Percentiles rank a stretch among this genome's conserved stretches.
These are phyloP conservation scores for Scytalopus superciliaris DNA, from an alignment of 2,113 vertebrate species.

Conservation along the genomic window DNA sequence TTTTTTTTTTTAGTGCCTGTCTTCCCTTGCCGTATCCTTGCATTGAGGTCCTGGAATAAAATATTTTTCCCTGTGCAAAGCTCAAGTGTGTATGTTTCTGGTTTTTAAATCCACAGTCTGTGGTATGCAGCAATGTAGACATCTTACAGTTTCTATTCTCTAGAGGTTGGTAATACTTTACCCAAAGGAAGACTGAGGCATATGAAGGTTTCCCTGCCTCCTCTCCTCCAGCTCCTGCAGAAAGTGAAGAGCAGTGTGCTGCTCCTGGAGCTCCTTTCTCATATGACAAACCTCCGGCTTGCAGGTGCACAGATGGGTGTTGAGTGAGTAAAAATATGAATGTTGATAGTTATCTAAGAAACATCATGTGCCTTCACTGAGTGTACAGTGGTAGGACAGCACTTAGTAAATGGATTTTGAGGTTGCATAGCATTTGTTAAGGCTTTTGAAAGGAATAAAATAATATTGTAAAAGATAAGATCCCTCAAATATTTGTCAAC, in stretches of 20 bases:
- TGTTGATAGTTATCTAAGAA: not conserved
- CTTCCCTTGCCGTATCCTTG: not conserved
- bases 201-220: not conserved
- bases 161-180: not conserved
- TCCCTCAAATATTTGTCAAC: not conserved
- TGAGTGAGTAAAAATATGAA: fast-evolving
- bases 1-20: not conserved
- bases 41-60: not conserved
- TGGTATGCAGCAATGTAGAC: not conserved
- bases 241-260: not conserved
- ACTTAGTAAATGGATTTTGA: not conserved
- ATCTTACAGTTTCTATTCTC: not conserved
- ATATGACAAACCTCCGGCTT: fast-evolving
- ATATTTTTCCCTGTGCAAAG: not conserved
- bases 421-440: not conserved
- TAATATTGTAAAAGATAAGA: not conserved
- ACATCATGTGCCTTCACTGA: not conserved
- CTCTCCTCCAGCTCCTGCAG: not conserved
- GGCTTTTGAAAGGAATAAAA: not conserved
- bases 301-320: not conserved
- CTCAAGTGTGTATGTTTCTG: not conserved
- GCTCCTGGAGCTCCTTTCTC: not conserved
- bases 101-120: not conserved
- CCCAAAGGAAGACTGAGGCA: not conserved
- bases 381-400: not conserved